phyloP scores from a whole-genome alignment of 2,113 vertebrate species.

The Gymnocephalus cernua region DNA sequence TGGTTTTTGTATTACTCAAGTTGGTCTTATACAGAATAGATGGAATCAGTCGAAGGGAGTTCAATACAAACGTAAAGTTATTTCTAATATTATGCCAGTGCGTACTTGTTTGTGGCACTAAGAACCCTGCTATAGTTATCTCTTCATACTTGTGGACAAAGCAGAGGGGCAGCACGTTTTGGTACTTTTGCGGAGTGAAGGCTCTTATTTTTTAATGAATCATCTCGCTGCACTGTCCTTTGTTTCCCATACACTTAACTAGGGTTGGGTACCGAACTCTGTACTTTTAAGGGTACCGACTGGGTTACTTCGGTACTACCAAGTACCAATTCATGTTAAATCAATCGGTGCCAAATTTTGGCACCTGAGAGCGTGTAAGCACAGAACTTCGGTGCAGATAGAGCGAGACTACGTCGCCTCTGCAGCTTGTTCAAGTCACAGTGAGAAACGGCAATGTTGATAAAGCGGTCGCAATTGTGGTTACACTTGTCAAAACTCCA shows the following conservation, averaged over 20 bases:
- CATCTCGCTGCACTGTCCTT: not conserved
- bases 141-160: slow-evolving; percentile 14
- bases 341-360: too few relatives aligned
- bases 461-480: too few relatives aligned
- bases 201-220: slow-evolving; percentile 32
- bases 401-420: too few relatives aligned
- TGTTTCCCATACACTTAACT: slow-evolving; percentile 17
- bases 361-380: too few relatives aligned
- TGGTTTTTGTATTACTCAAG: not conserved
- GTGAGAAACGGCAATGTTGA: too few relatives aligned
- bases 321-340: too few relatives aligned
- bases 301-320: too few relatives aligned
- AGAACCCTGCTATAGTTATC: slow-evolving; percentile 12
- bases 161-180: not conserved
- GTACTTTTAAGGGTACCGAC: too few relatives aligned
- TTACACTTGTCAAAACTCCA: too few relatives aligned
- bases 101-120: not conserved
- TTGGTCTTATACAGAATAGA: slow-evolving; percentile 1
- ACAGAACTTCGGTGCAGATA: too few relatives aligned
- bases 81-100: slow-evolving; percentile 11
- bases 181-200: slow-evolving; percentile 4
- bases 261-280: too few relatives aligned
- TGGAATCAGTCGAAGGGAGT: slow-evolving; percentile 22
- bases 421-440: too few relatives aligned
- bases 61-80: slow-evolving; percentile 8